Evolutionary conservation across 1,140 invertebrate genomes (phyloP).

Genomic region (Drosophila parvula): DNA sequence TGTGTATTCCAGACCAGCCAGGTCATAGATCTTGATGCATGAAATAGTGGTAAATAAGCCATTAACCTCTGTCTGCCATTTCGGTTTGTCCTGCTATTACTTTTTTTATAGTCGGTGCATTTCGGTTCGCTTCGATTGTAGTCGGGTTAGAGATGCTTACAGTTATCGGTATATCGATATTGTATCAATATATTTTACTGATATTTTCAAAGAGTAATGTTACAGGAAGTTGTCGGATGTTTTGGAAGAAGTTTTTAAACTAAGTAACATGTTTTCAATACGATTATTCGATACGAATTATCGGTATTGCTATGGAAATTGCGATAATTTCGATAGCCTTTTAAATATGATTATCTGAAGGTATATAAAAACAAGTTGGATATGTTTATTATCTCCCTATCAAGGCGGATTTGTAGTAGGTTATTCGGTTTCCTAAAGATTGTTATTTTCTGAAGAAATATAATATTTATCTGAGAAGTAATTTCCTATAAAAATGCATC

Average conservation of each 20-base stretch:
- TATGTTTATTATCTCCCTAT: not conserved
- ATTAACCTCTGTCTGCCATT: slow-evolving; percentile 53
- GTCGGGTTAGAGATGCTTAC: not conserved
- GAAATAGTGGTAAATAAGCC: slow-evolving; percentile 55
- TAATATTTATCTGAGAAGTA: not conserved
- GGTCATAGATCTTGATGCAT: slow-evolving; percentile 54
- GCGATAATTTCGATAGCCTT: too few species aligned
- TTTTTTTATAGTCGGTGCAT: not conserved
- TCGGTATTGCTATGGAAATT: too few species aligned
- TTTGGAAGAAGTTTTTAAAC: not conserved
- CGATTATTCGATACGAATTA: not conserved
- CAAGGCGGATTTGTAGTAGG: not conserved
- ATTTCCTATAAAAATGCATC: not conserved
- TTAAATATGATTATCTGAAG: not conserved
- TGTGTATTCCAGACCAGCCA: slow-evolving; percentile 8
- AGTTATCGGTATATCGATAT: not conserved
- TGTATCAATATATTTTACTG: not conserved
- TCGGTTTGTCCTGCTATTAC: not conserved
- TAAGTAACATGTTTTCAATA: not conserved
- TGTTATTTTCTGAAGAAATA: not conserved
- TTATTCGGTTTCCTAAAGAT: not conserved
- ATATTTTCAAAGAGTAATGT: not conserved
- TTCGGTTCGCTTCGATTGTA: not conserved
- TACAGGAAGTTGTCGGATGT: not conserved
- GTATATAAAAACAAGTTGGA: not conserved